Base-by-base conservation (phyloP, 2,797 vertebrate species). In the Catharus ustulatus region DNA sequence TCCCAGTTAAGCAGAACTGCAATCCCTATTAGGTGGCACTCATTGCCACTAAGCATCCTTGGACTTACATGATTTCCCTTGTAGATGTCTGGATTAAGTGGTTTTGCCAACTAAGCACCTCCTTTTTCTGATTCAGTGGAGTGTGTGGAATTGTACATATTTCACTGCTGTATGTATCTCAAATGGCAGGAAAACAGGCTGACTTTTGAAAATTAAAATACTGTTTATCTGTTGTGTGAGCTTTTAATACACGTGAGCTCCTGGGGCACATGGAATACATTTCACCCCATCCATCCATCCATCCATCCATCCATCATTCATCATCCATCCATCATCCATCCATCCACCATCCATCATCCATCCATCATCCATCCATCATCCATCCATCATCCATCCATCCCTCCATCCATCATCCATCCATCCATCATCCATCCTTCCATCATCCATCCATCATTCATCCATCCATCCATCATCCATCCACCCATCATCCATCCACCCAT, bases 41-140 rank as follows among this genome's bases (percentile, higher is more conserved):
- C 97, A 94, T 80, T 91, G 91, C 95, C 89, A 96, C 96, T 96
- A 96, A 95, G 94, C 95, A 78, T 92, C 69, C 0, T 95, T 14
- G 90, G 84, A 92, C 77, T 96, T 95, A 94, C 57, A 73, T 14
- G 87, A 95, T 96, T 97, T 97, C 95, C 95, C 96, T 97, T 95
- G 96, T 97, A 97, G 97, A 97, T 96, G 95, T 94, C 94, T 96
- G 96, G 94, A 97, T 97, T 97, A 97, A 97, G 90, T 45, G 62
- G 89, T 97, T 97, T 97, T 97, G 94, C 96, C 97, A 96, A 93
- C 97, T 97, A 96, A 97, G 93, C 82, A 76, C 83, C 87, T 95
- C 91, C 81, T 94, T 89, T 93, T 93, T 63, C 84, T 51, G 76
- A 91, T 89, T 89, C 92, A 92, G 87, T 3, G 4, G 76, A 74